Conservation (phyloP, 2,113 vertebrate genomes). For the Laterallus jamaicensis region DNA sequence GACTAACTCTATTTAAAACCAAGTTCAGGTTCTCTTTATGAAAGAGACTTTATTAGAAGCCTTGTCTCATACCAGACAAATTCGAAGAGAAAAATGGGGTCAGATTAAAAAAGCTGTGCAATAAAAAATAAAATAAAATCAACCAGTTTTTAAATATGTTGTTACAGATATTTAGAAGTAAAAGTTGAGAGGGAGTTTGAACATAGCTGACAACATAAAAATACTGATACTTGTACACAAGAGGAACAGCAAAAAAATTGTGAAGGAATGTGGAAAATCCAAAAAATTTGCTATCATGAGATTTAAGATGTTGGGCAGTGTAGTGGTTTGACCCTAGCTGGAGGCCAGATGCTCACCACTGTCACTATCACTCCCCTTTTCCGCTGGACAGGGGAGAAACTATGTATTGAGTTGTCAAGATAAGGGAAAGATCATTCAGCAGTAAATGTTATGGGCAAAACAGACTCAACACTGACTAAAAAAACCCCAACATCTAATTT, state of each 20-base stretch:
- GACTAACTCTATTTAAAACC: background rate
- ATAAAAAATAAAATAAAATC: background rate
- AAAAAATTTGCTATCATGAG: background rate
- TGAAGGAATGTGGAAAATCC: background rate
- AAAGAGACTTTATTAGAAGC: background rate
- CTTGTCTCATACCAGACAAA: background rate
- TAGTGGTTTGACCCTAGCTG: no score
- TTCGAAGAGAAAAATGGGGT: background rate
- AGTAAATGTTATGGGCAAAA: no score
- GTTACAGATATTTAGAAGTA: background rate
- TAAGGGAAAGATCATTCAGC: no score
- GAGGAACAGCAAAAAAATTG: background rate
- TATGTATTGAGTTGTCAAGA: no score
- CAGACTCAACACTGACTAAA: no score
- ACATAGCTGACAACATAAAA: background rate
- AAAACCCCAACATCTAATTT: no score
- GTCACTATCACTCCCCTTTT: no score
- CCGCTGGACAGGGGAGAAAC: no score
- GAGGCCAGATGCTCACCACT: no score
- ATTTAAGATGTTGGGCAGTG: background rate
- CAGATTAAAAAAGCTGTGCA: background rate
- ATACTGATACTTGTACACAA: accelerated
- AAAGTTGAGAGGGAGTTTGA: background rate
- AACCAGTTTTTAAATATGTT: background rate
- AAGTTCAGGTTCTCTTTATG: background rate